These are phyloP conservation scores for Speoplatyrhinus poulsoni DNA, from an alignment of 2,113 vertebrate genomes.

Conservation along the genomic window DNA sequence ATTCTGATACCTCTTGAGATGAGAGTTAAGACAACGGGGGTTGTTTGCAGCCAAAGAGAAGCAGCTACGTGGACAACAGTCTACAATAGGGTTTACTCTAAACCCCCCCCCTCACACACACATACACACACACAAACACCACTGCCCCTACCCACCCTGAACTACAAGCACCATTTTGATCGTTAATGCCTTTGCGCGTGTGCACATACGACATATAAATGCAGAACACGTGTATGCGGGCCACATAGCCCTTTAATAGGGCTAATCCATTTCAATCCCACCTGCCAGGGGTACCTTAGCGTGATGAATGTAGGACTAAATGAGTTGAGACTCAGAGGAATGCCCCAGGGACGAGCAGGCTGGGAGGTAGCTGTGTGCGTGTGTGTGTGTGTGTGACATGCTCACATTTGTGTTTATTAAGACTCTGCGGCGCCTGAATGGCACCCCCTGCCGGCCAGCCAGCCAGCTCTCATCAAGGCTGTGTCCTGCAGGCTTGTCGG, in stretches of 20 bases:
- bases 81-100: slow-evolving; percentile 25
- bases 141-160: too few relatives aligned
- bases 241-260: slow-evolving; percentile 77
- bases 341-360: slow-evolving; percentile 67
- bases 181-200: too few relatives aligned
- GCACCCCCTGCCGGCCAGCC: slow-evolving; percentile 36
- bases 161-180: slow-evolving; percentile 22
- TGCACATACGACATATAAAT: too few relatives aligned
- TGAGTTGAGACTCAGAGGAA: slow-evolving; percentile 78
- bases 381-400: slow-evolving; percentile 2
- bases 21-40: slow-evolving; percentile 73
- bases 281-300: slow-evolving; percentile 79
- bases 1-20: slow-evolving; percentile 80
- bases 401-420: slow-evolving; percentile 37
- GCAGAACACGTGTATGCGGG: slow-evolving; percentile 43
- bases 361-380: slow-evolving; percentile 55
- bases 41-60: slow-evolving; percentile 21
- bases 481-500: slow-evolving; percentile 56
- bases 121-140: too few relatives aligned
- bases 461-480: slow-evolving; percentile 47
- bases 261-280: slow-evolving; percentile 83
- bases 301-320: slow-evolving; percentile 82
- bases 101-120: too few relatives aligned
- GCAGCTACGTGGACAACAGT: slow-evolving; percentile 28
- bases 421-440: slow-evolving; percentile 44